These are phyloP conservation scores for Schizaphis graminum DNA, from an alignment of 2,888 invertebrate genomes.

Conservation along the genomic window DNA sequence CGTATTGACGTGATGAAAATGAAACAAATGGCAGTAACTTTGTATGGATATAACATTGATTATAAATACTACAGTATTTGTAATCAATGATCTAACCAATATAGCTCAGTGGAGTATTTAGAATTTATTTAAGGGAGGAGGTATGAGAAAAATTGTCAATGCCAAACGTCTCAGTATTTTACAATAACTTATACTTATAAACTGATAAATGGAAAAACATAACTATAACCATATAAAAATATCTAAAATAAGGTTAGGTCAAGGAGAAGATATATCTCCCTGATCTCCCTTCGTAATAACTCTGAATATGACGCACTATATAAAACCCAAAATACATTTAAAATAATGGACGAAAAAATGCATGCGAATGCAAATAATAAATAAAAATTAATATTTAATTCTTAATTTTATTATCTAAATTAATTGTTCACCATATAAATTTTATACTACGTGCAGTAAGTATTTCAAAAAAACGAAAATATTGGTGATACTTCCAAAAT, in stretches of 20 bases:
- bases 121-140: no score
- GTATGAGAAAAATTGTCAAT: no score
- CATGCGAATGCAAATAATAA: background rate
- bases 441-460: background rate
- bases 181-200: no score
- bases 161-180: no score
- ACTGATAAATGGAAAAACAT: no score
- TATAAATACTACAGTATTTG: no score
- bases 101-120: no score
- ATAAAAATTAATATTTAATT: background rate
- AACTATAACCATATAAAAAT: constrained; percentile 63
- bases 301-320: background rate
- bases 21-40: background rate
- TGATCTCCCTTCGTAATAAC: background rate
- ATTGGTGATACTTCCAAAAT: background rate
- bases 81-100: background rate
- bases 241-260: no score
- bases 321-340: background rate
- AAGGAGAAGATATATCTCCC: no score
- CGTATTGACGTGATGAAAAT: background rate
- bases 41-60: constrained; percentile 10
- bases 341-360: background rate
- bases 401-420: background rate
- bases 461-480: background rate
- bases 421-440: background rate